phyloP scores from a whole-genome alignment of 30 jellyfish, hydroid and myxozoan species.

The Nemopilema nomurai region DNA sequence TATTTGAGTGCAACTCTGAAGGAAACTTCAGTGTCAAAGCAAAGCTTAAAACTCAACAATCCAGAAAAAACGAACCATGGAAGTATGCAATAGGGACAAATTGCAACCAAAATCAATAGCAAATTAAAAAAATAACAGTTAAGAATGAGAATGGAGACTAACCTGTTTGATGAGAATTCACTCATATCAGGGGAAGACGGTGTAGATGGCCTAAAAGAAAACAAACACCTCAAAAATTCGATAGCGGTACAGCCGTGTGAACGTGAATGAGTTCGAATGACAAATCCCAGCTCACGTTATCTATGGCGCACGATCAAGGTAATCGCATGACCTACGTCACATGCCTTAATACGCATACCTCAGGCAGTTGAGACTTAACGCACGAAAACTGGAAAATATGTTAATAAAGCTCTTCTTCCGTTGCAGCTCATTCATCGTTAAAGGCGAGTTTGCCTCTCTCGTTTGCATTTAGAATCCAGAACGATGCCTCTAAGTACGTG shows the following conservation, averaged over 20 bases:
- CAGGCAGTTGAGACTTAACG: constrained; percentile 1
- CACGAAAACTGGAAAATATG: constrained; percentile 22
- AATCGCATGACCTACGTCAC: neutral
- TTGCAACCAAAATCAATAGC: neutral
- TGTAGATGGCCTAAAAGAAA: constrained; percentile 68
- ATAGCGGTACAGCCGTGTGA: too few species aligned
- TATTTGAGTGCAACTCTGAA: too few species aligned
- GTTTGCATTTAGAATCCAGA: too few species aligned
- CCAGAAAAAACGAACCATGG: too few species aligned
- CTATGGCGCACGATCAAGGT: neutral
- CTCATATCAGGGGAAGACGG: constrained; percentile 88
- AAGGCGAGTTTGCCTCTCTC: neutral
- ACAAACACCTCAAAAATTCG: neutral
- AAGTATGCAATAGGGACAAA: neutral
- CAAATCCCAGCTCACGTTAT: too few species aligned
- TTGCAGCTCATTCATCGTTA: neutral
- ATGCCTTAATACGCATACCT: neutral
- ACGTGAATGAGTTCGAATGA: too few species aligned
- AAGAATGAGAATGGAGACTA: neutral
- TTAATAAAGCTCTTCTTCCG: constrained; percentile 10
- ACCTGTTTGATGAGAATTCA: constrained; percentile 74
- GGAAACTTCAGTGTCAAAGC: too few species aligned
- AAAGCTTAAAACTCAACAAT: too few species aligned
- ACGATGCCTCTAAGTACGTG: too few species aligned
- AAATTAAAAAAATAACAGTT: too few species aligned